phyloP scores from a whole-genome alignment of 2,797 vertebrate species.

The Toxotes lorentzi region DNA sequence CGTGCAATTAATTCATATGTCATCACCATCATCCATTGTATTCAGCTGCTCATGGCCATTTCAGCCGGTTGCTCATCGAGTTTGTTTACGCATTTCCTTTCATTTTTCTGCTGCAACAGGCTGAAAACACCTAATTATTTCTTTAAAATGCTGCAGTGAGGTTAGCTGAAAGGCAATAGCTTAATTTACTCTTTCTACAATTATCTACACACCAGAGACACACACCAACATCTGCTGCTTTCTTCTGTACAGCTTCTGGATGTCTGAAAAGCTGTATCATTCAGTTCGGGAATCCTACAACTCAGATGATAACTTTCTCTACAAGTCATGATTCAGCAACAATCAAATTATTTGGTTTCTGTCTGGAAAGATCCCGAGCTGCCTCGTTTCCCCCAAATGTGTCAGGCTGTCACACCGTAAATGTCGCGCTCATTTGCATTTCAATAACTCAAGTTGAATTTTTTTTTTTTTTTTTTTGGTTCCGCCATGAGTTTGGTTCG shows the following conservation, averaged over 20 bases:
- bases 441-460: conserved; percentile 10
- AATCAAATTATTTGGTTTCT: background rate
- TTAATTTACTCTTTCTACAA: conserved; percentile 18
- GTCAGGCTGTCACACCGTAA: conserved; percentile 27
- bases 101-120: conserved; percentile 17
- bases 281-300: background rate
- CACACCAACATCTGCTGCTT: conserved; percentile 4
- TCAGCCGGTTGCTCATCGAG: background rate
- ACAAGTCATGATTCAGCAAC: conserved; percentile 27
- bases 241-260: background rate
- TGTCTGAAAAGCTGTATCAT: background rate
- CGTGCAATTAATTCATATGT: conserved; percentile 17
- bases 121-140: conserved; percentile 24
- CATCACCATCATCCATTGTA: background rate
- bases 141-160: background rate
- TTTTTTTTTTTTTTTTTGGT: background rate
- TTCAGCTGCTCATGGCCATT: conserved; percentile 14
- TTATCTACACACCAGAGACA: conserved; percentile 21
- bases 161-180: conserved; percentile 17
- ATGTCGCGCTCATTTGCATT: background rate
- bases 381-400: conserved; percentile 24
- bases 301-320: conserved; percentile 4
- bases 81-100: conserved; percentile 18
- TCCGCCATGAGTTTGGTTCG: conserved; percentile 15
- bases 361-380: background rate